phyloP scores from a whole-genome alignment of 2,888 invertebrate species.

The Uropetala carovei region DNA sequence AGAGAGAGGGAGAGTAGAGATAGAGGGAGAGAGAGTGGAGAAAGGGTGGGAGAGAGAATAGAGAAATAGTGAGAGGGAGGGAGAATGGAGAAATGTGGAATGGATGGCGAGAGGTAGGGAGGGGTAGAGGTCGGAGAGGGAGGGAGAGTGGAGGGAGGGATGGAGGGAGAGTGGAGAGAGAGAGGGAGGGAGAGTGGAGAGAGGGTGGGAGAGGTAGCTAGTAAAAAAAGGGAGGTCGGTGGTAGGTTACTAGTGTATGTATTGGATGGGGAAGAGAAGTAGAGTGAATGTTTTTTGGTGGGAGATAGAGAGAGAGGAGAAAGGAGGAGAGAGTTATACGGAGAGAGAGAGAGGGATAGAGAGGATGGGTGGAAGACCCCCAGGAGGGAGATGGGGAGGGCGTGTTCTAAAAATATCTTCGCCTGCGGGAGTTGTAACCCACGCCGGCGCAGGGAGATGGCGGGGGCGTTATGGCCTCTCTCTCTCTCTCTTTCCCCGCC shows the following conservation, averaged over 20 bases:
- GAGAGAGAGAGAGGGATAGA: too few relatives aligned
- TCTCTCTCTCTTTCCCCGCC: background rate
- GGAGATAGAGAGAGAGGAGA: background rate
- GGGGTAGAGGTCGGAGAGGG: too few relatives aligned
- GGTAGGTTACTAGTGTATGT: conserved; percentile 17
- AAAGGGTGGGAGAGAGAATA: too few relatives aligned
- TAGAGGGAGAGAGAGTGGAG: background rate
- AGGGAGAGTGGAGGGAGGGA: background rate
- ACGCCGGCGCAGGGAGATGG: conserved; percentile 54
- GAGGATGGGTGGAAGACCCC: background rate
- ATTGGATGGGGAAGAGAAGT: conserved; percentile 1
- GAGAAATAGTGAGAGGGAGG: too few relatives aligned
- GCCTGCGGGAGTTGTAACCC: conserved; percentile 48
- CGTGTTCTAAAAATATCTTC: conserved; percentile 25
- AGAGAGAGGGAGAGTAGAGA: too few relatives aligned
- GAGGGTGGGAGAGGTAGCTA: background rate
- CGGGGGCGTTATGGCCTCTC: conserved; percentile 33
- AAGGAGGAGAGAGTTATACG: background rate
- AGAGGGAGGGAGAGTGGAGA: background rate
- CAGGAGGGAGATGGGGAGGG: conserved; percentile 22
- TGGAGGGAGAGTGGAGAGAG: background rate
- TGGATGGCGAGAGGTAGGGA: background rate
- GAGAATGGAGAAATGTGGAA: too few relatives aligned
- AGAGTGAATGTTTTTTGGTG: background rate
- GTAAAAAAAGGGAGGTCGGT: background rate